Base-by-base conservation (phyloP, 2,888 invertebrate species). In the Mythimna vitellina region DNA sequence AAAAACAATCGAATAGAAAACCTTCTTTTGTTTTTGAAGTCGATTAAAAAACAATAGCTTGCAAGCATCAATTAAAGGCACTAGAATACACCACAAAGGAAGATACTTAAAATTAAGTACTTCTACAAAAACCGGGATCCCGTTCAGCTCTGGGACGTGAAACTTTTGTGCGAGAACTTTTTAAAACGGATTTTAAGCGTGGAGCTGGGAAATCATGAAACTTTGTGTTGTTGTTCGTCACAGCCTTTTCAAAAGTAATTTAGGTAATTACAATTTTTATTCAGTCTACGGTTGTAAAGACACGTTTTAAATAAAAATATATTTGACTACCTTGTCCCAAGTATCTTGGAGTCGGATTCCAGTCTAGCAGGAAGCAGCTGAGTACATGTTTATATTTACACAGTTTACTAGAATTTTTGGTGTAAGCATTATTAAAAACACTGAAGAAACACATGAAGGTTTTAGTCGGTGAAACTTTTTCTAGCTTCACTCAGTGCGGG, bases 131-230 rank as follows among this genome's bases (percentile, higher is more conserved):
- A 35, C 22, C 42, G 12, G 56, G 35, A 74, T 76, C 42, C 42
- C n/a, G 9, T 38, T 29, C 72, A 35, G 9, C 66, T 62, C 51
- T 9, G 35, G 17, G 49, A 49, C 65, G 65, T 32, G 53, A 25
- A 79, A 79, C 66, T 77, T 76, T 64, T 65, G 35, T 68, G n/a
- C 64, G 61, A 51, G 12, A 80, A 75, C 65, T 78, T 80, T 80
- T 53, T 49, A 65, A 73, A 65, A 54, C 79, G 53, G 58, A 58
- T 65, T 77, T 72, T 63, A 79, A 65, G 32, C 53, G 49, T 65
- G 20, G 73, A 79, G 65, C 80, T 49, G 56, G 65, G 14, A 61
- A 63, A 78, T 60, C 72, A 20, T 38, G 35, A 32, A 63, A 63
- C 49, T 63, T 65, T 54, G 10, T 29, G 42, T 25, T 63, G 57